A percentile compares a stretch with the other conserved stretches of the same genome.
Evolutionary conservation across 2,888 invertebrate species (phyloP).

Genomic region (Thera britannica): DNA sequence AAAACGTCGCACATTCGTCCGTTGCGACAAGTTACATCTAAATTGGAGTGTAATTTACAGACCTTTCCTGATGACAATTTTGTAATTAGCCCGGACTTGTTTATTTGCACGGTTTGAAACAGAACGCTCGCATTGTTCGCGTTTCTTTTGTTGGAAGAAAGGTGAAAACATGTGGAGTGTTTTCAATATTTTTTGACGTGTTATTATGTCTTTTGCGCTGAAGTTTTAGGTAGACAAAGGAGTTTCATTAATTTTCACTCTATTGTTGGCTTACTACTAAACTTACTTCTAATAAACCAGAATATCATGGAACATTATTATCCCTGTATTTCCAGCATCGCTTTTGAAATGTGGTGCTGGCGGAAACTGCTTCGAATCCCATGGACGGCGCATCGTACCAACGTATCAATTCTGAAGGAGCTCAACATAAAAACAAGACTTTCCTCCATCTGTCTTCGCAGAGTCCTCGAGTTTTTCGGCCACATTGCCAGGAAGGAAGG

Average conservation of each 20-base stretch:
- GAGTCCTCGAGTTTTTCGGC: too few relatives aligned
- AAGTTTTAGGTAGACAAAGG: background rate
- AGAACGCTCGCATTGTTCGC: slow-evolving; percentile 18
- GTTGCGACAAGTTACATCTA: slow-evolving; percentile 66
- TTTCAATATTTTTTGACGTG: slow-evolving; percentile 12
- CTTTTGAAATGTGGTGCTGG: too few relatives aligned
- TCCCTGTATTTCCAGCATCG: background rate
- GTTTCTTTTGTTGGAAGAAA: slow-evolving; percentile 20
- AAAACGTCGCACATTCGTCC: slow-evolving; percentile 38
- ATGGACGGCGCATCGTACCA: too few relatives aligned
- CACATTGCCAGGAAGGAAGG: too few relatives aligned
- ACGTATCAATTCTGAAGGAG: too few relatives aligned
- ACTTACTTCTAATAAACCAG: too few relatives aligned
- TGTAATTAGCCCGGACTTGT: slow-evolving; percentile 67
- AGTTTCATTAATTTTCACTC: background rate
- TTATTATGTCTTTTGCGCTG: background rate
- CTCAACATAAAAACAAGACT: too few relatives aligned
- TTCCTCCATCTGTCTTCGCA: too few relatives aligned
- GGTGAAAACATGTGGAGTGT: slow-evolving; percentile 17
- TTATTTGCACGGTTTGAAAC: slow-evolving; percentile 42
- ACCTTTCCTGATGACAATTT: slow-evolving; percentile 66
- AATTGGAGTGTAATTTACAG: slow-evolving; percentile 69
- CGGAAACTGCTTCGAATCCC: too few relatives aligned
- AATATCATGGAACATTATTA: too few relatives aligned
- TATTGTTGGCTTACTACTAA: background rate